A percentile compares a stretch with the other conserved stretches of the same genome.
These are phyloP conservation scores for Eustalomyia histrio DNA, from an alignment of 2,888 invertebrate genomes.

Conservation along the genomic window DNA sequence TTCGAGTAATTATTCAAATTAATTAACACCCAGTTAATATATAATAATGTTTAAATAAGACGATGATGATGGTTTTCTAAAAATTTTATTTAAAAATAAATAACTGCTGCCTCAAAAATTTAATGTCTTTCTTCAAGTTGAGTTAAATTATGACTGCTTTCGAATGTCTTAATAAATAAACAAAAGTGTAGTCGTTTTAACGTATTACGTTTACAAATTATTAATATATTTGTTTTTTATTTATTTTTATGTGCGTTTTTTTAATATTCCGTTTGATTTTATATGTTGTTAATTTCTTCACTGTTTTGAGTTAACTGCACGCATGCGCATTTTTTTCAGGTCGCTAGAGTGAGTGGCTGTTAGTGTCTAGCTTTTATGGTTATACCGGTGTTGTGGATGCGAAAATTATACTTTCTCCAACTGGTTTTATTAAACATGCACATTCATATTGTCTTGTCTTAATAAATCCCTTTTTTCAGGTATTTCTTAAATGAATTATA, in stretches of 20 bases:
- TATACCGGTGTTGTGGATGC: conserved; percentile 57
- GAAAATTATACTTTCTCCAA: conserved; percentile 56
- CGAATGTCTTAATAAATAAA: conserved; percentile 14
- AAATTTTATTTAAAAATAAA: not conserved
- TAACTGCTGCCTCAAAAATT: not conserved
- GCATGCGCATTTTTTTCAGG: conserved; percentile 62
- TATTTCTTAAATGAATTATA: no score
- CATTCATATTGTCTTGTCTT: conserved; percentile 18
- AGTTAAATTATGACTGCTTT: conserved; percentile 11
- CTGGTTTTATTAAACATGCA: conserved; percentile 47
- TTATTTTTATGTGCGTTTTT: conserved; percentile 1
- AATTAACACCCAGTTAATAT: conserved; percentile 2
- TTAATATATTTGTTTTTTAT: not conserved
- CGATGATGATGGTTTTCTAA: not conserved
- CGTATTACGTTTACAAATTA: conserved; percentile 15
- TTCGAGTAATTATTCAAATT: not conserved
- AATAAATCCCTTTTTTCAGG: conserved; percentile 9
- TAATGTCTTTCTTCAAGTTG: not conserved
- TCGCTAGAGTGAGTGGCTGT: conserved; percentile 26
- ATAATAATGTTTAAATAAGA: not conserved
- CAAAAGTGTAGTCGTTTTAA: not conserved
- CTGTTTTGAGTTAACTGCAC: conserved; percentile 59
- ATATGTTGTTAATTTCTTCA: conserved; percentile 42
- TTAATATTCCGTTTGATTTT: conserved; percentile 15
- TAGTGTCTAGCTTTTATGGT: conserved; percentile 29